Evolutionary conservation across 2,113 vertebrate genomes (phyloP).

Genomic region (Oryctolagus cuniculus): mOryCun1.1 NC_091442.1:87923001-87923500

Average conservation of each 20-base stretch:
- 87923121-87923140: background rate
- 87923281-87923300: background rate
- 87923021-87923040: background rate
- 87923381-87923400: background rate
- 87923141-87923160: background rate
- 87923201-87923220: background rate
- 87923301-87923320: background rate
- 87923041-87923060: background rate
- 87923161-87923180: background rate
- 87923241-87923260: background rate
- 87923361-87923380: background rate
- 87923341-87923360: slow-evolving; percentile 1
- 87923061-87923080: background rate
- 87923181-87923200: slow-evolving; percentile 1
- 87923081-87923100: background rate
- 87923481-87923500: background rate
- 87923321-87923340: background rate
- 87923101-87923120: slow-evolving; percentile 2
- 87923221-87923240: background rate
- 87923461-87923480: background rate
- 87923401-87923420: background rate
- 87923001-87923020: slow-evolving; percentile 39
- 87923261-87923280: background rate
- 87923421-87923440: background rate
- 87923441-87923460: background rate